Conservation (phyloP, 37 sponge, comb jelly and placozoan genomes). For the Agelas oroides region DNA sequence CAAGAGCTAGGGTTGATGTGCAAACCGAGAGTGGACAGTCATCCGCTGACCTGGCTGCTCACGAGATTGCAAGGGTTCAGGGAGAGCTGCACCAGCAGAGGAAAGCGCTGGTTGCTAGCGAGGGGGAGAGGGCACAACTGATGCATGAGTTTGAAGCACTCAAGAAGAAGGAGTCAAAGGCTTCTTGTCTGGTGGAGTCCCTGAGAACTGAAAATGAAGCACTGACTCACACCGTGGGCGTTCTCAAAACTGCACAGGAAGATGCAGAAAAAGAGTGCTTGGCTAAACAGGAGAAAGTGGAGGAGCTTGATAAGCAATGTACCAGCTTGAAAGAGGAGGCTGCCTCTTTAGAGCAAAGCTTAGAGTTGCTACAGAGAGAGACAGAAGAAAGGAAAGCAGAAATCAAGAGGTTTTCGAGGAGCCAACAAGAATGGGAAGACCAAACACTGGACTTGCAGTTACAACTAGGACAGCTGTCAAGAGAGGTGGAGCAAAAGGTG, state of each 20-base stretch:
- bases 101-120: background rate
- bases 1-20: background rate
- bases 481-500: slow-evolving; percentile 24
- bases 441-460: background rate
- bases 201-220: slow-evolving; percentile 1
- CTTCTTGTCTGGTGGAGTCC: background rate
- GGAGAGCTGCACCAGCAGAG: background rate
- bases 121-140: background rate
- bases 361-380: background rate
- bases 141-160: too few relatives aligned
- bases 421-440: slow-evolving; percentile 11
- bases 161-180: too few relatives aligned
- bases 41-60: background rate
- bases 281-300: slow-evolving; percentile 4
- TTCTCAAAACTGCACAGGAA: background rate
- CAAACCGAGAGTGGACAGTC: background rate
- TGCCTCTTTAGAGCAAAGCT: background rate
- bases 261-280: background rate
- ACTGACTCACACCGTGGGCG: background rate
- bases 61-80: background rate
- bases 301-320: slow-evolving; percentile 7
- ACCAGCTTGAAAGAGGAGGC: slow-evolving; percentile 1
- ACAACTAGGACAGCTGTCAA: background rate
- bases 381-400: slow-evolving; percentile 10
- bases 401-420: background rate